Conservation (phyloP, 2,888 invertebrate species). For the Heliothis peltigera region DNA sequence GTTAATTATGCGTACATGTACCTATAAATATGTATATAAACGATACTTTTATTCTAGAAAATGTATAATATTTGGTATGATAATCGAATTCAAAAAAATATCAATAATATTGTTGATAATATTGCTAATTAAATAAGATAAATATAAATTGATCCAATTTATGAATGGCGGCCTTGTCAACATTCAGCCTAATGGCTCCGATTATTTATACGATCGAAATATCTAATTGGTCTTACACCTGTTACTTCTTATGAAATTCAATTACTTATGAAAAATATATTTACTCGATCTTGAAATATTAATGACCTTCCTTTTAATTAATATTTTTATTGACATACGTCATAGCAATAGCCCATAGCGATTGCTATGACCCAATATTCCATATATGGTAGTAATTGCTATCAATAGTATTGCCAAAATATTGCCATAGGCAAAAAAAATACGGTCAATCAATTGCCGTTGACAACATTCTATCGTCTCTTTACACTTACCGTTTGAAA, state of each 20-base stretch:
- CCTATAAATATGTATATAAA: no score
- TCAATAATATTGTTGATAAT: background rate
- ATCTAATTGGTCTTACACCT: slow-evolving; percentile 55
- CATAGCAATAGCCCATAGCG: slow-evolving; percentile 37
- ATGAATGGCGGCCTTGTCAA: slow-evolving; percentile 53
- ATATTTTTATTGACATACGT: slow-evolving; percentile 19
- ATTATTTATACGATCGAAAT: slow-evolving; percentile 54
- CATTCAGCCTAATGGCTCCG: slow-evolving; percentile 38
- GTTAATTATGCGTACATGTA: no score
- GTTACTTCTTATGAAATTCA: slow-evolving; percentile 54
- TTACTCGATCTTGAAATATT: slow-evolving; percentile 52
- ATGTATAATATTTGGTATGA: background rate
- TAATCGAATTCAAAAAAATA: background rate
- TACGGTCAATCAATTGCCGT: background rate
- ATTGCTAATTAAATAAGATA: slow-evolving; percentile 9
- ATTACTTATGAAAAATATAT: slow-evolving; percentile 50
- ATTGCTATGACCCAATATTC: slow-evolving; percentile 29
- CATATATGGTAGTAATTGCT: slow-evolving; percentile 10
- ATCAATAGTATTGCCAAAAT: slow-evolving; percentile 11
- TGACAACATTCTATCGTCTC: slow-evolving; percentile 10
- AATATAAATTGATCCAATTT: slow-evolving; percentile 45
- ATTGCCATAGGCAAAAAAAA: background rate
- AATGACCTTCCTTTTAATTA: slow-evolving; percentile 34
- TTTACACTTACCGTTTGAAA: slow-evolving; percentile 22
- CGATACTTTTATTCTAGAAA: no score